Evolutionary conservation across 2,797 vertebrate genomes (phyloP).

Genomic region (Chelmon rostratus): DNA sequence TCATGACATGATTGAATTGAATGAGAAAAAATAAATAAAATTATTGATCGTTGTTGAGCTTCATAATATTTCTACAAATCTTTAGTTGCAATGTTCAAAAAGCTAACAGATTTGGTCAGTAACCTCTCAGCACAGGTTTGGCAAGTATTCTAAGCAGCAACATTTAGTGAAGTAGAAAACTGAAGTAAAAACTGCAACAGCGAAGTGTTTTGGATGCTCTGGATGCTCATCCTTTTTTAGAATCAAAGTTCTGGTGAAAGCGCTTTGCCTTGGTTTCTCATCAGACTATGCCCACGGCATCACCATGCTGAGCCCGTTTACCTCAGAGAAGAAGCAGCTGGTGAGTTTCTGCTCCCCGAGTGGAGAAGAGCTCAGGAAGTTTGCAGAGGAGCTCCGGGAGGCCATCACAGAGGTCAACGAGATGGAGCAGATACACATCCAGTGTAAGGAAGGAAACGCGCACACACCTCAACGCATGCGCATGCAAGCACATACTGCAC

Average conservation of each 20-base stretch:
- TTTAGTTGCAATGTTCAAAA: conserved; percentile 3
- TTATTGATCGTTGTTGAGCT: conserved; percentile 4
- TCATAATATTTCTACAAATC: conserved; percentile 16
- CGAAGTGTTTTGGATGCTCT: conserved; percentile 10
- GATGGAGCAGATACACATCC: conserved; percentile 99
- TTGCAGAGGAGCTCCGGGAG: conserved; percentile 97
- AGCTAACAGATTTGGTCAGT: conserved; percentile 7
- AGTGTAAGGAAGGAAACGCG: conserved; percentile 89
- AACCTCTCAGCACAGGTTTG: conserved; percentile 4
- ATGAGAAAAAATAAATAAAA: background rate
- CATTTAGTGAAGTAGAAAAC: conserved; percentile 2
- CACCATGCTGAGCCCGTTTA: conserved; percentile 95
- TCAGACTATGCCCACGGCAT: conserved; percentile 97
- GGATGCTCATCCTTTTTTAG: conserved; percentile 15
- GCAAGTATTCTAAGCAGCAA: conserved; percentile 11
- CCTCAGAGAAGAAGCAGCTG: conserved; percentile 97
- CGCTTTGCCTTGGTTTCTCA: conserved; percentile 10
- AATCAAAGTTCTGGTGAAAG: conserved; percentile 26
- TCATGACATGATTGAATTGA: background rate
- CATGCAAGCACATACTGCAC: background rate
- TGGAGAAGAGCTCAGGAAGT: conserved; percentile 96
- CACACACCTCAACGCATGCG: conserved; percentile 1
- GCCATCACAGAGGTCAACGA: conserved; percentile 98
- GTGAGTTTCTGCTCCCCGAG: conserved; percentile 97
- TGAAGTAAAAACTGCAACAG: background rate